Conservation (phyloP, 2,113 vertebrate species). For the Lates calcarifer region DNA sequence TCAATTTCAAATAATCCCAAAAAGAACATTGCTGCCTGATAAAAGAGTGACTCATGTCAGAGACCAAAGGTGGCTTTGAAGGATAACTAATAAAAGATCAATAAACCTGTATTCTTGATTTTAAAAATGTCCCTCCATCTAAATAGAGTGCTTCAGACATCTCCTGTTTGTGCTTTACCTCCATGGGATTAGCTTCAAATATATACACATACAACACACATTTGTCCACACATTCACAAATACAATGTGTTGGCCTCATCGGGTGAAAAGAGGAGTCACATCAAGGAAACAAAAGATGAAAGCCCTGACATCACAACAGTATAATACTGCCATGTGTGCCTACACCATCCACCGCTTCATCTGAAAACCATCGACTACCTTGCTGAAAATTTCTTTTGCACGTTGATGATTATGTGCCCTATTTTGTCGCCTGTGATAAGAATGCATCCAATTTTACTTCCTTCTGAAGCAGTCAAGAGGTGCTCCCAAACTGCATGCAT, state of each 20-base stretch:
- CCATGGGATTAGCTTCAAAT: background rate
- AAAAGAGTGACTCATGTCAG: slow-evolving; percentile 9
- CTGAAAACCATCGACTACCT: slow-evolving; percentile 16
- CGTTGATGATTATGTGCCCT: slow-evolving; percentile 15
- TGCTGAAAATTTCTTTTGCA: slow-evolving; percentile 6
- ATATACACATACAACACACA: background rate
- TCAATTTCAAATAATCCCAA: slow-evolving; percentile 29
- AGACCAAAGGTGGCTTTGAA: slow-evolving; percentile 35
- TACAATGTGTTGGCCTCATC: background rate
- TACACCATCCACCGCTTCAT: background rate
- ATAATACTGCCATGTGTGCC: background rate
- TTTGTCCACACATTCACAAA: background rate
- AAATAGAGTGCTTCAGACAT: slow-evolving; percentile 13
- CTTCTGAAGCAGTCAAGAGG: slow-evolving; percentile 21
- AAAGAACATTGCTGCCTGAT: slow-evolving; percentile 33
- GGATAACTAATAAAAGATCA: slow-evolving; percentile 20
- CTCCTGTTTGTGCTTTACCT: background rate
- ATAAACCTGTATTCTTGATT: slow-evolving; percentile 7
- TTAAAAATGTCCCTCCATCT: slow-evolving; percentile 19
- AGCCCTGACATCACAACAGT: background rate
- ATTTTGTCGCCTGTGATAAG: slow-evolving; percentile 50
- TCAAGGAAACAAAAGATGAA: slow-evolving; percentile 14
- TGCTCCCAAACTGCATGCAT: no score
- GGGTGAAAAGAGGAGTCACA: background rate
- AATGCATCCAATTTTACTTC: slow-evolving; percentile 54